These are phyloP conservation scores for Andrena haemorrhoa DNA, from an alignment of 2,888 invertebrate genomes.

Conservation along the genomic window DNA sequence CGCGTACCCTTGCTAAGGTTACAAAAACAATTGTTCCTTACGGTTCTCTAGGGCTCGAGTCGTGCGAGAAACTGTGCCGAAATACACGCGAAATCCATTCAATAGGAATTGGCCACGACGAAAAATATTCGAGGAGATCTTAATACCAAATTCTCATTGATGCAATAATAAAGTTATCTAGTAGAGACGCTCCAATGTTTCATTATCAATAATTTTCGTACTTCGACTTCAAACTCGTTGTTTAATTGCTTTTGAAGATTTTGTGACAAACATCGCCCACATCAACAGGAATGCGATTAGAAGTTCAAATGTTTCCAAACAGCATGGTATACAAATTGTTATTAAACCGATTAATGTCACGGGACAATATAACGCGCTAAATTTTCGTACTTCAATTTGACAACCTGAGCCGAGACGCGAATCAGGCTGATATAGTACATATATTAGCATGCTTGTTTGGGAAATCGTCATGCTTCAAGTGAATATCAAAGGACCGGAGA, in stretches of 20 bases:
- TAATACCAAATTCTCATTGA: background rate
- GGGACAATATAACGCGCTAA: background rate
- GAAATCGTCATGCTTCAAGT: background rate
- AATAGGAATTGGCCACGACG: background rate
- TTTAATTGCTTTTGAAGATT: background rate
- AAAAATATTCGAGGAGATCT: conserved; percentile 23
- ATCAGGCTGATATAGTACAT: background rate
- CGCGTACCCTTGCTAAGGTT: conserved; percentile 41
- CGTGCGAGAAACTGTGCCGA: conserved; percentile 2
- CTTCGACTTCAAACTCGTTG: background rate
- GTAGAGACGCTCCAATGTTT: background rate
- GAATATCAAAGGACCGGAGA: background rate
- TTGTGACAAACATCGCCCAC: background rate
- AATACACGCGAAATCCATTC: conserved; percentile 27
- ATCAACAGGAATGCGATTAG: background rate
- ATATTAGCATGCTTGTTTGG: background rate
- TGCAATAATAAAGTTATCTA: background rate
- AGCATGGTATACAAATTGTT: background rate
- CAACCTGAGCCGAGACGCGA: background rate
- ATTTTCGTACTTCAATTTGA: background rate
- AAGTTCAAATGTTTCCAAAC: background rate
- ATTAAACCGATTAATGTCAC: background rate
- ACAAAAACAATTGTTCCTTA: conserved; percentile 42
- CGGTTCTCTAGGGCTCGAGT: conserved; percentile 26
- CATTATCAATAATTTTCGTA: background rate